These are phyloP conservation scores for Phainopepla nitens DNA, from an alignment of 2,113 vertebrate genomes.

Conservation along the genomic window DNA sequence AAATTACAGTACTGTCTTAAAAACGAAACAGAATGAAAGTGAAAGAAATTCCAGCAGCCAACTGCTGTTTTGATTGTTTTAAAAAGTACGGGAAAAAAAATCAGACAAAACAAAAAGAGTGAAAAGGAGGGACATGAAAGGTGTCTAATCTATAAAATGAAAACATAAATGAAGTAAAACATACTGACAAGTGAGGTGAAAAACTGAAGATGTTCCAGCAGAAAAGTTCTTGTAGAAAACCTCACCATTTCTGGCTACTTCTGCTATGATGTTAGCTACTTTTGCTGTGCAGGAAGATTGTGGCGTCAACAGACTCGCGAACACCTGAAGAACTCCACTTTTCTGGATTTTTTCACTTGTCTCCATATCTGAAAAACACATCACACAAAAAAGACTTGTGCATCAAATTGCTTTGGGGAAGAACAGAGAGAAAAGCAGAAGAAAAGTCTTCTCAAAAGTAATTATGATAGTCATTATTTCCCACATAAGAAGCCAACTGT, in stretches of 20 bases:
- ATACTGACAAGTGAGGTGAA: slow-evolving; percentile 79
- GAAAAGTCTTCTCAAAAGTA: neutral
- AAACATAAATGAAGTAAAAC: slow-evolving; percentile 79
- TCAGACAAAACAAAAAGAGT: slow-evolving; percentile 13
- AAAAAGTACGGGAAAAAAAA: slow-evolving; percentile 33
- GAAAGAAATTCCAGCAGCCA: neutral
- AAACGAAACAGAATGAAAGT: neutral
- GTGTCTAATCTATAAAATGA: slow-evolving; percentile 71
- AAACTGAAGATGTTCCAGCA: slow-evolving; percentile 80
- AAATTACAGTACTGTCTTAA: neutral
- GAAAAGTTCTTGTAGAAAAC: slow-evolving; percentile 77
- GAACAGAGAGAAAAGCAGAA: neutral
- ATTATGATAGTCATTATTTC: neutral
- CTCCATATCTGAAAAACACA: slow-evolving; percentile 83
- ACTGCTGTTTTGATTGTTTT: neutral
- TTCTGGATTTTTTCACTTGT: slow-evolving; percentile 93
- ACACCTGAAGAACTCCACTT: slow-evolving; percentile 85
- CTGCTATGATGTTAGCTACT: slow-evolving; percentile 97
- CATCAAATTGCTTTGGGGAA: neutral
- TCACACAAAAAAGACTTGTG: slow-evolving; percentile 4
- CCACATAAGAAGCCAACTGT: neutral
- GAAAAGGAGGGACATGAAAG: slow-evolving; percentile 43
- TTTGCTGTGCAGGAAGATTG: slow-evolving; percentile 89
- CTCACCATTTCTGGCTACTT: slow-evolving; percentile 99
- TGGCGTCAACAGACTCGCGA: slow-evolving; percentile 82